A percentile compares a stretch with the other conserved stretches of the same genome.
phyloP scores from a whole-genome alignment of 2,797 vertebrate genomes.

The Esox masquinongy region DNA sequence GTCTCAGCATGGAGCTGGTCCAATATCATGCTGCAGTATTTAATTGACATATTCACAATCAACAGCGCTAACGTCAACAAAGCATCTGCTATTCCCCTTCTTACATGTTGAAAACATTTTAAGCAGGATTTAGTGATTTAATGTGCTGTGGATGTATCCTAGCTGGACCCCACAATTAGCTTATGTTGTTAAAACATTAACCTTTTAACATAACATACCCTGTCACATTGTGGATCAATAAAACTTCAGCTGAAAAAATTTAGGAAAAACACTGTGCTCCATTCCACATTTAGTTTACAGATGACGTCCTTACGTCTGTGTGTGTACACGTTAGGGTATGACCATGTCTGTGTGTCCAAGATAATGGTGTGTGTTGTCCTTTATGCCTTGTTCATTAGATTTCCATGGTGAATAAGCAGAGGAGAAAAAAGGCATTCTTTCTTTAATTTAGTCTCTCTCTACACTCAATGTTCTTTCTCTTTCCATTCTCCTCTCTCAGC shows the following conservation, averaged over 20 bases:
- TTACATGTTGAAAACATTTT: background rate
- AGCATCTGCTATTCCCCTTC: background rate
- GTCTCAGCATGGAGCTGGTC: background rate
- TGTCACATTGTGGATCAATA: background rate
- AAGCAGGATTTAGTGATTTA: background rate
- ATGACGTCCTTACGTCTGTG: background rate
- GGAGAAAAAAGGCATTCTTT: conserved; percentile 42
- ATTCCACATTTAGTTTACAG: background rate
- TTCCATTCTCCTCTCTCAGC: background rate
- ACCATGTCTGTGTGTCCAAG: background rate
- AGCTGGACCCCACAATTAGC: background rate
- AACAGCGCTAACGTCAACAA: background rate
- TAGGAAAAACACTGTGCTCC: background rate
- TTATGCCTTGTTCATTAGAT: conserved; percentile 36
- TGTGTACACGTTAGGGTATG: background rate
- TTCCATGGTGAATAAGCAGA: conserved; percentile 39
- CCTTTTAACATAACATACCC: background rate
- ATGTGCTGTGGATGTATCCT: background rate
- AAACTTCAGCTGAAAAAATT: background rate
- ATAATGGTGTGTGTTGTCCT: background rate
- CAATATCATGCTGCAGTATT: background rate
- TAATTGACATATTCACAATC: background rate
- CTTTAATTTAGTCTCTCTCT: background rate
- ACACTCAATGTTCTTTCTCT: background rate
- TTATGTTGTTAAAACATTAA: background rate